Conservation (phyloP, 2,888 invertebrate genomes). For the Sinohyriopsis cumingii region DNA sequence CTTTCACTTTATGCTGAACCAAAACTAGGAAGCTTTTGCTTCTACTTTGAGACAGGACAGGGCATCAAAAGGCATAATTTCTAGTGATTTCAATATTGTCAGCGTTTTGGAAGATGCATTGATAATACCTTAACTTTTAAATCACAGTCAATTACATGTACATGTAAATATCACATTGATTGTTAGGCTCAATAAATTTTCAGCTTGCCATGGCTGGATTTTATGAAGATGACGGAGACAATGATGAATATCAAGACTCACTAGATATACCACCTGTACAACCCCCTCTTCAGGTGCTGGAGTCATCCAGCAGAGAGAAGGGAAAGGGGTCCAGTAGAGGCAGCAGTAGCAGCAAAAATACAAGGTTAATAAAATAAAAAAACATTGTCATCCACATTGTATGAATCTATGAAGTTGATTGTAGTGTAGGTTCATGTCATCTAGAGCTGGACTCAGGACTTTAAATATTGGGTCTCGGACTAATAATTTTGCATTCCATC, state of each 20-base stretch:
- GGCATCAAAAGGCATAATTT: no score
- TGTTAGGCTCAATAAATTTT: slow-evolving; percentile 2
- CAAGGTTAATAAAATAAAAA: slow-evolving; percentile 1
- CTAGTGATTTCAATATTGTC: no score
- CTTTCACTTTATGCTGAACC: no score
- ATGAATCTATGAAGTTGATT: no score
- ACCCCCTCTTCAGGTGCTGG: neutral
- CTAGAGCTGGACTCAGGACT: no score
- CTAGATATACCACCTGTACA: neutral
- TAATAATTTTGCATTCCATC: no score
- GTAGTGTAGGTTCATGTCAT: no score
- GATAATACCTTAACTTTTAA: no score
- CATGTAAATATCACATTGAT: neutral
- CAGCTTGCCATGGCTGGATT: slow-evolving; percentile 64
- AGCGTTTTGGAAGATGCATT: no score
- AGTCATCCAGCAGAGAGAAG: slow-evolving; percentile 8
- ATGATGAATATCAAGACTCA: slow-evolving; percentile 37
- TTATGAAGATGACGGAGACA: slow-evolving; percentile 57
- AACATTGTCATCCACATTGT: neutral
- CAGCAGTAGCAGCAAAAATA: slow-evolving; percentile 5
- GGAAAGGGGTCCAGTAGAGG: slow-evolving; percentile 16
- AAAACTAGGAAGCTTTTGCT: no score
- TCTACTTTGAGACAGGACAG: no score
- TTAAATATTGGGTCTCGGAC: no score
- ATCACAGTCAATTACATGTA: neutral